Base-by-base conservation (phyloP, 2,797 vertebrate genomes). In the Lacerta viridis region DNA sequence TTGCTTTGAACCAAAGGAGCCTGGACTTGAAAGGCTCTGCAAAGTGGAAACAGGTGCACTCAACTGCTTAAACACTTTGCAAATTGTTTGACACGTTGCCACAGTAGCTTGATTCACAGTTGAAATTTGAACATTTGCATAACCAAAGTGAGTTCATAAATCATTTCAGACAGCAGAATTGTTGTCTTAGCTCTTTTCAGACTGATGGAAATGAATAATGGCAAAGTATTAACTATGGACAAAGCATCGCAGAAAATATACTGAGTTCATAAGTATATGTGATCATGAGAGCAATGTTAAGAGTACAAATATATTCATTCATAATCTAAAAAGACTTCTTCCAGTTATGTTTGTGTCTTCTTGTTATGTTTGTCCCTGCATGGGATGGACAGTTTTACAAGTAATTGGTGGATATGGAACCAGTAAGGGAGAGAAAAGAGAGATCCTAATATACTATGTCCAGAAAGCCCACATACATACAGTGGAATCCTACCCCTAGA, bases 31-130 rank as follows among this genome's bases (percentile, higher is more conserved):
- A 97, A 96, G 94, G 86, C 71, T 92, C 89, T 90, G 41, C 83
- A 97, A 97, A 97, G 95, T 97, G 92, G 93, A 97, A 97, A 96
- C 96, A 96, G 96, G 96, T 96, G 95, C 96, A 94, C 90, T 96
- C 94, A 95, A 95, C 96, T 96, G 96, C 94, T 96, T 93, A 92
- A 90, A 89, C 93, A 94, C 91, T 96, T 97, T 68, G 33, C 76
- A 95, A 96, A 94, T 94, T 95, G 93, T 95, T 96, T 96, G 93
- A 96, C 95, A 96, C 88, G 0, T 96, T 96, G 92, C 94, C 90
- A 92, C 95, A 96, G 96, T 95, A 96, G 93, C 95, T 92, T 93
- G 94, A 94, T 95, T 95, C 96, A 93, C 91, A 91, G 95, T 93
- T 95, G 94, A 95, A 96, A 95, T 91, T 93, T 93, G 94, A 74